These are phyloP conservation scores for Limnephilus rhombicus DNA, from an alignment of 2,888 invertebrate genomes.

Conservation along the genomic window DNA sequence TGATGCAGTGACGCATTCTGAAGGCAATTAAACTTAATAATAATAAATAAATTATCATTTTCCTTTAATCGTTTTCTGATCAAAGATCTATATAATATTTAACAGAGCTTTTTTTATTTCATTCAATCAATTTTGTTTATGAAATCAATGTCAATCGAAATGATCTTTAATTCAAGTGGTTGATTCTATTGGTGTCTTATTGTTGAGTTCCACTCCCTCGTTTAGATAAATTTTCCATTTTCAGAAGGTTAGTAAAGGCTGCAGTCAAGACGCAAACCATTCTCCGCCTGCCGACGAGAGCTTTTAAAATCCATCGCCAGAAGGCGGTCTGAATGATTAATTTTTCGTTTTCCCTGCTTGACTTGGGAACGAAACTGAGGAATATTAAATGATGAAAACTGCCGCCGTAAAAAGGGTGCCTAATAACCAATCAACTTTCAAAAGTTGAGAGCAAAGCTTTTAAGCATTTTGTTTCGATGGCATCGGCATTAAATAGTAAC, in stretches of 20 bases:
- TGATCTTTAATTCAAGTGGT: background rate
- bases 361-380: background rate
- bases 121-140: background rate
- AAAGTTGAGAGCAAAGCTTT: slow-evolving; percentile 39
- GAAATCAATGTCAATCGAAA: background rate
- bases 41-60: no score
- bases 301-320: slow-evolving; percentile 54
- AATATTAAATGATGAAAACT: slow-evolving; percentile 19
- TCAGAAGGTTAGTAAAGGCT: background rate
- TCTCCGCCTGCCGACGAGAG: slow-evolving; percentile 26
- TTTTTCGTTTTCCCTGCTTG: slow-evolving; percentile 60
- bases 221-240: background rate
- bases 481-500: background rate
- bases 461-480: background rate
- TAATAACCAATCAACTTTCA: slow-evolving; percentile 51
- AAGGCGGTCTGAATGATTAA: slow-evolving; percentile 62
- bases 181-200: background rate
- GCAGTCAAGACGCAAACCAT: slow-evolving; percentile 48
- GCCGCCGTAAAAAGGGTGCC: background rate
- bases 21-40: no score
- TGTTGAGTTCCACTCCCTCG: background rate
- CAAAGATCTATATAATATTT: no score
- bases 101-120: no score
- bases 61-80: no score
- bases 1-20: no score